These are phyloP conservation scores for Pterocles orientalis DNA, from an alignment of 2,113 vertebrate genomes.

Conservation along the genomic window DNA sequence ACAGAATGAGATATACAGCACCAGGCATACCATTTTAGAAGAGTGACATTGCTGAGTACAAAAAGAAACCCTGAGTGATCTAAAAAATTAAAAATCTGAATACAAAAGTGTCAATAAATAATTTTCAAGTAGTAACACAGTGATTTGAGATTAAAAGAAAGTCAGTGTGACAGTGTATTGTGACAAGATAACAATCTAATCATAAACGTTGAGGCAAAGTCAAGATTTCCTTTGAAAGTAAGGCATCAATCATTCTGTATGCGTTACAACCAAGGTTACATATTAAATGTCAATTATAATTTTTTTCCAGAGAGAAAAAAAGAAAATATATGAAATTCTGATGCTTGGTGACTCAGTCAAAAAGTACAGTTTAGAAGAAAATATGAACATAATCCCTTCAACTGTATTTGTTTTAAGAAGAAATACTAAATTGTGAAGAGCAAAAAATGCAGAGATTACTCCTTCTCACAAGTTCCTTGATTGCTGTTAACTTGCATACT, in stretches of 20 bases:
- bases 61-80: not conserved
- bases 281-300: not conserved
- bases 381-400: not conserved
- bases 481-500: not conserved
- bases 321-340: not conserved
- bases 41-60: not conserved
- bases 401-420: not conserved
- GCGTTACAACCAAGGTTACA: not conserved
- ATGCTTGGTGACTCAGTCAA: not conserved
- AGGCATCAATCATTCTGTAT: not conserved
- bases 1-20: not conserved
- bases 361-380: not conserved
- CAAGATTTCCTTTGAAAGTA: not conserved
- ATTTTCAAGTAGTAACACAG: not conserved
- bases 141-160: not conserved
- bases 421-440: not conserved
- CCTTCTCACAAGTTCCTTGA: not conserved
- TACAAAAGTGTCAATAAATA: not conserved
- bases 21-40: not conserved
- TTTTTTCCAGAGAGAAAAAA: not conserved
- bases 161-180: not conserved
- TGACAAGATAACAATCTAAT: not conserved
- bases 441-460: not conserved
- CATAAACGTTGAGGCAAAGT: not conserved
- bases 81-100: not conserved